A percentile compares a stretch with the other conserved stretches of the same genome.
phyloP scores from a whole-genome alignment of 2,113 vertebrate species.

The Propithecus coquereli region DNA sequence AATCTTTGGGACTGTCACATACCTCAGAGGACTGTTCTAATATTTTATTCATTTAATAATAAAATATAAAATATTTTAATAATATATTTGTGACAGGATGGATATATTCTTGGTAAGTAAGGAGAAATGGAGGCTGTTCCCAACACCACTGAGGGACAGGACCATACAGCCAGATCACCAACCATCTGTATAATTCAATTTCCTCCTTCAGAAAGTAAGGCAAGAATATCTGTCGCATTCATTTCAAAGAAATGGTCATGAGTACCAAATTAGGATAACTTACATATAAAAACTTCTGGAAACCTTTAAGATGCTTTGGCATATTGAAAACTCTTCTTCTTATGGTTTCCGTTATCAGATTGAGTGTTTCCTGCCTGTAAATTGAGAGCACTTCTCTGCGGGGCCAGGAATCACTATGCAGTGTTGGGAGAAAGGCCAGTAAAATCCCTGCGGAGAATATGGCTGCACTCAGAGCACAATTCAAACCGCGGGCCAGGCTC shows the following conservation, averaged over 20 bases:
- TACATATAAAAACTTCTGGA: neutral
- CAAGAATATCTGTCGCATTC: neutral
- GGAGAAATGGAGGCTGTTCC: neutral
- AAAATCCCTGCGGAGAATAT: neutral
- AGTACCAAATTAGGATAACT: neutral
- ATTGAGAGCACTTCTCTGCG: neutral
- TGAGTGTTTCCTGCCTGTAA: neutral
- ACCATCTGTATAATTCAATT: neutral
- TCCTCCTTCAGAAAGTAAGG: neutral
- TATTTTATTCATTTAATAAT: neutral
- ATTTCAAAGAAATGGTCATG: neutral
- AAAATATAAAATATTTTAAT: neutral
- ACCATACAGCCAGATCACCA: neutral
- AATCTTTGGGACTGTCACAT: neutral
- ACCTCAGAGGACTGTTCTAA: neutral
- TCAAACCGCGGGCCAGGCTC: neutral
- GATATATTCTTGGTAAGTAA: neutral
- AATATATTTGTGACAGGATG: neutral
- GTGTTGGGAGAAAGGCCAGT: neutral
- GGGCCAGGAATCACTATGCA: neutral
- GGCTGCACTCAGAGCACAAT: neutral
- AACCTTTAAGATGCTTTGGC: neutral
- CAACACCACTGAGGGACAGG: neutral
- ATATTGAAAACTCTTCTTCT: neutral
- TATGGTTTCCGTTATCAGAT: neutral